Percentiles rank a stretch among this genome's conserved stretches.
Conservation (phyloP, 2,797 vertebrate genomes). For the Cirrhinus mrigala region DNA sequence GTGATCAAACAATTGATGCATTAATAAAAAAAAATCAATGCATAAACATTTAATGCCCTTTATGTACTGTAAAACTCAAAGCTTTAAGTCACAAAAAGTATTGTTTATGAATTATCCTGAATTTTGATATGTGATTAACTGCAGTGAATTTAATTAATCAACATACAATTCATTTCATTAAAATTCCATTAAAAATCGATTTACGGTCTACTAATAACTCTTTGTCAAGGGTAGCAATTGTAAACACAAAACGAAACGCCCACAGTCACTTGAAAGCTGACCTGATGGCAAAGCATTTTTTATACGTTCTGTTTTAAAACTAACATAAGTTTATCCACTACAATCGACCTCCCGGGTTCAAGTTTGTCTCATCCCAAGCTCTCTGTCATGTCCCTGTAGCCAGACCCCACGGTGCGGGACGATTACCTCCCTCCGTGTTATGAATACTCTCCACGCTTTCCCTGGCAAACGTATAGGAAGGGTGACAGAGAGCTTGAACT, state of each 20-base stretch:
- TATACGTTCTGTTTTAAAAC: constrained; percentile 10
- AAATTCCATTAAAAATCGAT: background rate
- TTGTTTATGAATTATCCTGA: background rate
- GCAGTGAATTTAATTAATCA: background rate
- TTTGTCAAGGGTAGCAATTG: background rate
- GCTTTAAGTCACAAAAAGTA: background rate
- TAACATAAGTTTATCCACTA: constrained; percentile 40
- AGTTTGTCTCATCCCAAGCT: constrained; percentile 34
- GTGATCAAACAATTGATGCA: background rate
- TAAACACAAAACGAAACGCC: background rate
- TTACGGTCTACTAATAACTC: background rate
- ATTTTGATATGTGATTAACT: background rate
- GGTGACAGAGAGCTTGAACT: constrained; percentile 47
- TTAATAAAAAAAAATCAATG: background rate
- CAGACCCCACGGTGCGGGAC: constrained; percentile 34
- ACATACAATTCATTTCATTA: too few relatives aligned
- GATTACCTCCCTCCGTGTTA: constrained; percentile 50
- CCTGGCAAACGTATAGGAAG: constrained; percentile 23
- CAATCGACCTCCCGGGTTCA: constrained; percentile 47
- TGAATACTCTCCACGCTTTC: constrained; percentile 51
- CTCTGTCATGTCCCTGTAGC: constrained; percentile 35
- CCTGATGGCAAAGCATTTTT: constrained; percentile 13
- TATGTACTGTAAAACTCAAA: background rate
- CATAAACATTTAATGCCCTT: background rate
- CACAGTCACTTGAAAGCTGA: background rate